Evolutionary conservation across 2,888 invertebrate species (phyloP).

Genomic region (Meteorus cinctellus): DNA sequence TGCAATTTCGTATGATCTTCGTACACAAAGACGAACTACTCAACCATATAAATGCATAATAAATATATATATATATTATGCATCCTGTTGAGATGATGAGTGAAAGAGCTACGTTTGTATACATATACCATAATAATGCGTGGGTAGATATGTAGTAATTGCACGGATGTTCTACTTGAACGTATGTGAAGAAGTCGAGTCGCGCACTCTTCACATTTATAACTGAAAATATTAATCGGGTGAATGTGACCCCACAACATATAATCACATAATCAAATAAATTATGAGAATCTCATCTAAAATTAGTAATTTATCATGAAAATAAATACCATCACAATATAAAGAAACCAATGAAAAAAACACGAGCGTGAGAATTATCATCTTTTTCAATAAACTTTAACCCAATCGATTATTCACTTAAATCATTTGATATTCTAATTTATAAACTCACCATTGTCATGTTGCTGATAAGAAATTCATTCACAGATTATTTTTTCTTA

Average conservation of each 20-base stretch:
- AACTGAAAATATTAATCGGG: neutral
- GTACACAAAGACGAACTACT: neutral
- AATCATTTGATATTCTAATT: neutral
- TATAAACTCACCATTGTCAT: neutral
- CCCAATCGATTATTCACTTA: neutral
- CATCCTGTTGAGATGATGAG: neutral
- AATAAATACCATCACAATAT: neutral
- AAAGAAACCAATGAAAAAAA: neutral
- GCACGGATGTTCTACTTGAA: slow-evolving; percentile 1
- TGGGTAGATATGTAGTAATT: slow-evolving; percentile 4
- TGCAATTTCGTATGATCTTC: neutral
- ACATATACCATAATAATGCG: neutral
- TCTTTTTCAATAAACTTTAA: neutral
- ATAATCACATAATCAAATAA: neutral
- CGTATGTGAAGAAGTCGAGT: neutral
- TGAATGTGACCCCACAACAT: neutral
- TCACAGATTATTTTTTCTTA: neutral
- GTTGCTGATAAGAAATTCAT: neutral
- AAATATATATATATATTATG: neutral
- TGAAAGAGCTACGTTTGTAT: neutral
- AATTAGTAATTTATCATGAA: neutral
- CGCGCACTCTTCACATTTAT: neutral
- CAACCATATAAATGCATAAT: neutral
- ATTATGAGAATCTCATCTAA: neutral
- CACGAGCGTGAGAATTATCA: neutral